A percentile compares a stretch with the other conserved stretches of the same genome.
Evolutionary conservation across 2,888 invertebrate species (phyloP).

Genomic region (Vannuccia rotundouncinata): DNA sequence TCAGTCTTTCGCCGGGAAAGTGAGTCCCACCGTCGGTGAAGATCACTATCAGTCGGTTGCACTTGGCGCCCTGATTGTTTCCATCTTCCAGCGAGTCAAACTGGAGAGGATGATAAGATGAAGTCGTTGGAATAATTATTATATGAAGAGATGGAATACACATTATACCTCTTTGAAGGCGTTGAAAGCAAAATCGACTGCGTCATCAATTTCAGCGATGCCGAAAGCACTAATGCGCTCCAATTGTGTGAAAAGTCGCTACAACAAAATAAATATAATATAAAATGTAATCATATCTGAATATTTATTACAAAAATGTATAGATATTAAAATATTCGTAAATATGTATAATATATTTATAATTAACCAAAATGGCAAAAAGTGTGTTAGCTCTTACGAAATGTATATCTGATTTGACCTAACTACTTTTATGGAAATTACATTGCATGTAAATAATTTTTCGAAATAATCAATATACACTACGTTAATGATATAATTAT

Average conservation of each 20-base stretch:
- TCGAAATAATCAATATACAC: no score
- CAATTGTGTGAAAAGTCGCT: slow-evolving; percentile 43
- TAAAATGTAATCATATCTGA: no score
- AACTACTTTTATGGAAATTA: no score
- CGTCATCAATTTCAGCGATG: slow-evolving; percentile 56
- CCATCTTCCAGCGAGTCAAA: slow-evolving; percentile 45
- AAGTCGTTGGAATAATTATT: not conserved
- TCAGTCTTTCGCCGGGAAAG: slow-evolving; percentile 42
- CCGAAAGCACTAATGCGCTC: slow-evolving; percentile 52
- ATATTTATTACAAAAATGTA: no score
- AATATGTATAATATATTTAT: no score
- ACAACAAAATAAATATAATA: no score
- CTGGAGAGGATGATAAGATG: slow-evolving; percentile 39
- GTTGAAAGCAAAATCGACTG: slow-evolving; percentile 58
- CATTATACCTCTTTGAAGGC: slow-evolving; percentile 55
- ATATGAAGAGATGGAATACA: not conserved
- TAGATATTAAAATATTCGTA: no score
- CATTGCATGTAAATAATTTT: no score
- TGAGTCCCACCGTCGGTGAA: slow-evolving; percentile 60
- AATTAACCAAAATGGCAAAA: no score
- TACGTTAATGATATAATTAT: no score
- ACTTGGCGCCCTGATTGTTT: slow-evolving; percentile 53
- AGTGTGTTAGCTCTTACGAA: no score
- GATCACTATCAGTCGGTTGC: slow-evolving; percentile 60
- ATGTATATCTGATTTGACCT: no score